Percentiles rank a stretch among this genome's conserved stretches.
Evolutionary conservation across 1,140 invertebrate species (phyloP).

Genomic region (Helicoverpa armigera): DNA sequence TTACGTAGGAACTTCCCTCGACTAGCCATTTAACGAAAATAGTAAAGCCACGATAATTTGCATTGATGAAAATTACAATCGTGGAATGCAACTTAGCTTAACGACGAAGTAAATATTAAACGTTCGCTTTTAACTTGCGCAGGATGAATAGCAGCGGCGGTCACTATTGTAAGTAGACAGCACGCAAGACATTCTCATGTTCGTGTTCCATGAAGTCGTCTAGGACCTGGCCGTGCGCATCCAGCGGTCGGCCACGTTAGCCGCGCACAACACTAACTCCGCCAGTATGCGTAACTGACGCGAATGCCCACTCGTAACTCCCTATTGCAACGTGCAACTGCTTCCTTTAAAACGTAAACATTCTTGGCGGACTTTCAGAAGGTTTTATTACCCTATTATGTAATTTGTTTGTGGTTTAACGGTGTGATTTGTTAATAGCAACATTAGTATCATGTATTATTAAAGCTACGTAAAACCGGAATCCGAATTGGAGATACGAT

Average conservation of each 20-base stretch:
- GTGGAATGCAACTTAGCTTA: not conserved
- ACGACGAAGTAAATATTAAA: not conserved
- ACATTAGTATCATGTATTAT: not conserved
- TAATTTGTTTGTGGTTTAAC: conserved; percentile 21
- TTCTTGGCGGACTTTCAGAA: conserved; percentile 13
- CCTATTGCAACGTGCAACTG: conserved; percentile 43
- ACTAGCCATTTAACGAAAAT: no score
- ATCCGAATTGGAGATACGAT: not conserved
- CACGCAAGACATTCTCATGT: conserved; percentile 58
- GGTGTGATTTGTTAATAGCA: not conserved
- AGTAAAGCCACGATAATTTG: no score
- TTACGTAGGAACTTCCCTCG: no score
- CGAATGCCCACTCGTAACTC: conserved; percentile 45
- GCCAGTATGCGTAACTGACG: conserved; percentile 54
- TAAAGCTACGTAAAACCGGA: not conserved
- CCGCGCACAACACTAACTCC: conserved; percentile 56
- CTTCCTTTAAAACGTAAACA: conserved; percentile 41
- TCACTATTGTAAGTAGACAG: conserved; percentile 53
- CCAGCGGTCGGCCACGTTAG: conserved; percentile 68
- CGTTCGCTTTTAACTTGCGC: conserved; percentile 40
- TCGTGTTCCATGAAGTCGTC: conserved; percentile 65
- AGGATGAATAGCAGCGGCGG: conserved; percentile 34
- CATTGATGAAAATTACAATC: no score
- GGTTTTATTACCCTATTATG: conserved; percentile 15
- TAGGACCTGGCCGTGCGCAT: conserved; percentile 61